Conservation (phyloP, 2,888 invertebrate species). For the Brachypalpus laphriformis region DNA sequence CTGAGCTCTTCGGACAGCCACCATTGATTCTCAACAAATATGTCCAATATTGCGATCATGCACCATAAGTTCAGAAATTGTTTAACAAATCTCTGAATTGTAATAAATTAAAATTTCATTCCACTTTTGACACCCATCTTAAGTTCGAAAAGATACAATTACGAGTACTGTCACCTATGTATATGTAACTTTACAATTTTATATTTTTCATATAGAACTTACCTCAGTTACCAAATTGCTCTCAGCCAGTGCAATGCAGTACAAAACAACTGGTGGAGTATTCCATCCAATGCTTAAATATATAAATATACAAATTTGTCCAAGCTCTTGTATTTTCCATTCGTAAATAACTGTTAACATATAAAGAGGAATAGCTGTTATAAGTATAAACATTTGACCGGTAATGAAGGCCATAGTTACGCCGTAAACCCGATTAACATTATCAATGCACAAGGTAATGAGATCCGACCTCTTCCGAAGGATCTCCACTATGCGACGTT, state of each 20-base stretch:
- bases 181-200: too few relatives aligned
- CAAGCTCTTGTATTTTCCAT: neutral
- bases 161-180: too few relatives aligned
- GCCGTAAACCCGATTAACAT: neutral
- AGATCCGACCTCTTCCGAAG: neutral
- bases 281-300: neutral
- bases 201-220: neutral
- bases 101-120: too few relatives aligned
- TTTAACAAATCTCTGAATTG: too few relatives aligned
- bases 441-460: neutral
- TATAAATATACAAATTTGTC: neutral
- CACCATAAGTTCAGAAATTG: too few relatives aligned
- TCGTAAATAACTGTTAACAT: neutral
- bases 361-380: neutral
- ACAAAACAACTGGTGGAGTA: neutral
- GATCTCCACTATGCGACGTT: neutral
- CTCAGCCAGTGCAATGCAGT: neutral
- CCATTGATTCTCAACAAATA: too few relatives aligned
- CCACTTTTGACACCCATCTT: too few relatives aligned
- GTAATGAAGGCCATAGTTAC: neutral
- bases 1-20: too few relatives aligned
- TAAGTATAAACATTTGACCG: neutral
- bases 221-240: neutral
- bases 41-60: too few relatives aligned
- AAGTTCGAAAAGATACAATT: too few relatives aligned